Evolutionary conservation across 2,888 invertebrate genomes (phyloP), one percentile per base, ranked within the genome.

Genomic region (Drosophila cognata): DNA sequence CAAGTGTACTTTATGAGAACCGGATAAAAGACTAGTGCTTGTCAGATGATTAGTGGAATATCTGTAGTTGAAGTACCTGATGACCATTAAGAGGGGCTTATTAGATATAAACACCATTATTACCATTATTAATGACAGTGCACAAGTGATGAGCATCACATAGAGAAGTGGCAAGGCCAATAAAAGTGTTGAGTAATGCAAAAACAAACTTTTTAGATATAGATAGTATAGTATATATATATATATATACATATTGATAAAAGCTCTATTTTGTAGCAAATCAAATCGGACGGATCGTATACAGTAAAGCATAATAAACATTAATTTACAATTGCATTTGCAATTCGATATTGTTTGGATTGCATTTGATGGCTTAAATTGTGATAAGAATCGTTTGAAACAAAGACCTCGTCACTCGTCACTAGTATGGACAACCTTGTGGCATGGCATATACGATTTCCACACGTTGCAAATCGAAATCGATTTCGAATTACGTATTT

Each of bases 401-500:
- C 56, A 66, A 65, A 77, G 77, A 77, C 59, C 53, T 71, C 55
- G 53, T 21, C 53, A 0, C 2, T 21, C 33, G 3, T 18, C 33
- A 6, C 21, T 4, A 31, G 67, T 53, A 31, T 53, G 38, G 58
- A 59, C 64, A 82, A 74, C 84, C 84, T 83, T 84, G 86, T 61
- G 60, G 68, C 43, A 61, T 64, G 60, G 68, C 43, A 61, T 64
- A 56, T 63, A 65, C 53, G 38, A 61, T 68, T 68, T 61, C 25
- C 74, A 65, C 74, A 61, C 61, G 50, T 58, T 71, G 84, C 60
- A 28, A 71, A 69, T 69, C 48, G 61, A 70, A 88, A 77, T 72
- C 77, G 71, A 88, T 86, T 86, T 79, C 71, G 41, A 85, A 85
- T 88, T 77, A 72, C 77, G 62, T 73, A 31, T 53, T 69, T 71